Evolutionary conservation across 2,113 vertebrate genomes (phyloP).

Genomic region (Labrus mixtus): DNA sequence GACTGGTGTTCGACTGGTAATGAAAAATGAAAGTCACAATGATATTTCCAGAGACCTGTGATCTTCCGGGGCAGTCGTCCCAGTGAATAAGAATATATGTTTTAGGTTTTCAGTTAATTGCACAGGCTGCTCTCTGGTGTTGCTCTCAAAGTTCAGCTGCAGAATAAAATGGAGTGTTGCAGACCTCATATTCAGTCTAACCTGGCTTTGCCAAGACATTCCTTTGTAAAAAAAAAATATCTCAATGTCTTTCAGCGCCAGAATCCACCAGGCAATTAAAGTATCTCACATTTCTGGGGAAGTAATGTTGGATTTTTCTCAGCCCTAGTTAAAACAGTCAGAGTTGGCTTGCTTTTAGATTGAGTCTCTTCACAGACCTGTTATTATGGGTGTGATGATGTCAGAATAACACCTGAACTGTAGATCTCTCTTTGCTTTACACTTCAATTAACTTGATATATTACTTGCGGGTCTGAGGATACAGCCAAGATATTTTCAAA

Average conservation of each 20-base stretch:
- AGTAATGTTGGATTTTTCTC: neutral
- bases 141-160: slow-evolving; percentile 1
- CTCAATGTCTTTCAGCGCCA: neutral
- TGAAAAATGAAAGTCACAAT: slow-evolving; percentile 6
- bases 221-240: slow-evolving; percentile 21
- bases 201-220: neutral
- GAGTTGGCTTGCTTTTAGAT: neutral
- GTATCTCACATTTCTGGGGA: neutral
- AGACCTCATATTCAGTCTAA: neutral
- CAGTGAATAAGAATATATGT: neutral
- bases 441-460: neutral
- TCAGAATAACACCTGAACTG: neutral
- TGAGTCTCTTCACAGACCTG: neutral
- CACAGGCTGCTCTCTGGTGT: neutral
- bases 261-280: slow-evolving; percentile 7
- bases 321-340: neutral
- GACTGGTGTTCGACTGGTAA: slow-evolving; percentile 2
- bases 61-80: neutral
- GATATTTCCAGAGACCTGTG: slow-evolving; percentile 5
- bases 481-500: neutral
- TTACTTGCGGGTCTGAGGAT: neutral
- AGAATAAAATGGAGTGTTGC: slow-evolving; percentile 1
- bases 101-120: slow-evolving; percentile 20
- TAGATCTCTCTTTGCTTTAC: neutral
- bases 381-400: slow-evolving; percentile 6